Evolutionary conservation across 1,140 invertebrate species (phyloP), one percentile per base, ranked within the genome.

Genomic region (Bombus confusus): DNA sequence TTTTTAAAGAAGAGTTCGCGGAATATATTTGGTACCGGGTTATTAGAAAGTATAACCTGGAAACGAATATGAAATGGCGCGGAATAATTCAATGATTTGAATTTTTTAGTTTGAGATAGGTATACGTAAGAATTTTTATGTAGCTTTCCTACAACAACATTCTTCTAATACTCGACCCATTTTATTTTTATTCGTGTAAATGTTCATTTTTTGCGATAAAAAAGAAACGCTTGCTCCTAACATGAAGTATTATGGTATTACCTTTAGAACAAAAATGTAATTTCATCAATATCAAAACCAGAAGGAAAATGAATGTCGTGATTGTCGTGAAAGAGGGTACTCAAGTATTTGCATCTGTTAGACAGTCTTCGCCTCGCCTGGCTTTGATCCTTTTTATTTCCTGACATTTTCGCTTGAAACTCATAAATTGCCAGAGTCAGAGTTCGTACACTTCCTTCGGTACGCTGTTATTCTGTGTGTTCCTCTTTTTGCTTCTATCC

Each of bases 331-430:
- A 73, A 69, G 83, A 76, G 75, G 83, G 31, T 47, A 37, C 37
- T 87, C 80, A 92, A 92, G 90, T 91, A 93, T 92, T 93, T 92
- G 83, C 78, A 86, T 86, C 78, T 52, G 74, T 72, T 75, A 76
- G 76, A 80, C 80, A 77, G 84, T 76, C 62, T 28, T 39, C 3
- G 68, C 10, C 78, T 39, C 62, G 43, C 15, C 18, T 64, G 37
- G 69, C 47, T 72, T 81, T 43, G 28, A 28, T 3, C 25, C 37
- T 22, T 74, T 41, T 71, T 87, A 81, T 83, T 88, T 76, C 81
- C 62, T 75, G 81, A 82, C 72, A 69, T 86, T 88, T 86, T 52
- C 81, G 81, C 81, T 80, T 87, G 87, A 87, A 52, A 88, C 72
- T 85, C 87, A 78, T 85, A 88, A 88, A 88, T 88, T 88, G 82